A percentile compares a stretch with the other conserved stretches of the same genome.
Conservation (phyloP, 2,113 vertebrate genomes). For the Trochalopteron elliotii region DNA sequence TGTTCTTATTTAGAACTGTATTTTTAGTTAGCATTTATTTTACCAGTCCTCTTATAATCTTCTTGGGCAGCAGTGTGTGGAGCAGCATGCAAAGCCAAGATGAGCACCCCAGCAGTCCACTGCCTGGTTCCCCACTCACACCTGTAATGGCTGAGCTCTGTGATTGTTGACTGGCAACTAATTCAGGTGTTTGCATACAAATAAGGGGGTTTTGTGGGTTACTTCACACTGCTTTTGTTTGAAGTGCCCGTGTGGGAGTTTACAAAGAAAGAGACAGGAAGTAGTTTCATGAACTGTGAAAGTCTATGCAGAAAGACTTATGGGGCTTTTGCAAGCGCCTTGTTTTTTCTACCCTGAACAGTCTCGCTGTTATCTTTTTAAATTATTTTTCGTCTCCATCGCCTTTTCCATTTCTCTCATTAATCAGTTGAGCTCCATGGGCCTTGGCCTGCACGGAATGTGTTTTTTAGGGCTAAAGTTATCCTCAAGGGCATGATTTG, state of each 20-base stretch:
- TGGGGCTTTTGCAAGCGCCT: not conserved
- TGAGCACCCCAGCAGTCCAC: not conserved
- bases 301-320: not conserved
- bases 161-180: not conserved
- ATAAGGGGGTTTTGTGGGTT: not conserved
- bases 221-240: not conserved
- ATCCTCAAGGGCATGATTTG: not conserved
- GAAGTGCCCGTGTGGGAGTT: fast-evolving
- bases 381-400: not conserved
- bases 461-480: not conserved
- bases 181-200: not conserved
- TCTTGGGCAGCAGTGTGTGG: not conserved
- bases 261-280: not conserved
- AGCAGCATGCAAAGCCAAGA: not conserved
- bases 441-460: not conserved
- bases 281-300: not conserved
- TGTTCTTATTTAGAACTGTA: not conserved
- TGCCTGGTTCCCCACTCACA: not conserved
- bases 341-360: not conserved
- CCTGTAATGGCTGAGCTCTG: not conserved
- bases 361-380: not conserved
- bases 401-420: not conserved
- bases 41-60: not conserved
- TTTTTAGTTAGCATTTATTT: not conserved
- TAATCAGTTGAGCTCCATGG: not conserved